These are phyloP conservation scores for Tenthredo notha DNA, from an alignment of 2,888 invertebrate species.

Conservation along the genomic window DNA sequence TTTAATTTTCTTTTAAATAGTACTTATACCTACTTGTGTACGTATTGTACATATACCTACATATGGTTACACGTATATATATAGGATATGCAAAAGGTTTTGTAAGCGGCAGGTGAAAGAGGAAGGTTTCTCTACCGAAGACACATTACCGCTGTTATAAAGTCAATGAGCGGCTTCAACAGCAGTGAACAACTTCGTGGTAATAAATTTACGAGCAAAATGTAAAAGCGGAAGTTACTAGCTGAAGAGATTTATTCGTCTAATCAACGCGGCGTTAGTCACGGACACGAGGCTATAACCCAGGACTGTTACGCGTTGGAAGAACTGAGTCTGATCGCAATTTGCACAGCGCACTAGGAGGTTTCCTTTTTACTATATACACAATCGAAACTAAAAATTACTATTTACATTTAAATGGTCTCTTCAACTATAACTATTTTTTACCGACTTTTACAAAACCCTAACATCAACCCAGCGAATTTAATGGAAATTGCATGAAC, in stretches of 20 bases:
- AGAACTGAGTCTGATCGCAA: conserved; percentile 40
- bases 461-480: not conserved
- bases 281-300: conserved; percentile 25
- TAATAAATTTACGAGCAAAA: conserved; percentile 8
- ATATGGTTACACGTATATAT: not conserved
- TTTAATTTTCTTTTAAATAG: not conserved
- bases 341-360: conserved; percentile 23
- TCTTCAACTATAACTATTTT: not conserved
- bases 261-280: conserved; percentile 39
- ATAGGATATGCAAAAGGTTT: not conserved
- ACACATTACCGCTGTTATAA: not conserved
- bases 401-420: not conserved
- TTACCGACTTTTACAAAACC: not conserved
- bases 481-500: not conserved
- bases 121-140: not conserved
- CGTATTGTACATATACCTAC: not conserved
- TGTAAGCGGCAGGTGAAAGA: conserved; percentile 39
- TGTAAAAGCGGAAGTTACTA: conserved; percentile 42
- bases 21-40: not conserved
- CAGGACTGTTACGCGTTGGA: not conserved
- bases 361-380: not conserved
- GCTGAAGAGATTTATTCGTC: conserved; percentile 36
- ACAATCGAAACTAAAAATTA: not conserved
- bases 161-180: not conserved
- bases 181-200: conserved; percentile 5